These are phyloP conservation scores for Gnathonemus longibarbis DNA, from an alignment of 2,113 vertebrate genomes.

Conservation along the genomic window DNA sequence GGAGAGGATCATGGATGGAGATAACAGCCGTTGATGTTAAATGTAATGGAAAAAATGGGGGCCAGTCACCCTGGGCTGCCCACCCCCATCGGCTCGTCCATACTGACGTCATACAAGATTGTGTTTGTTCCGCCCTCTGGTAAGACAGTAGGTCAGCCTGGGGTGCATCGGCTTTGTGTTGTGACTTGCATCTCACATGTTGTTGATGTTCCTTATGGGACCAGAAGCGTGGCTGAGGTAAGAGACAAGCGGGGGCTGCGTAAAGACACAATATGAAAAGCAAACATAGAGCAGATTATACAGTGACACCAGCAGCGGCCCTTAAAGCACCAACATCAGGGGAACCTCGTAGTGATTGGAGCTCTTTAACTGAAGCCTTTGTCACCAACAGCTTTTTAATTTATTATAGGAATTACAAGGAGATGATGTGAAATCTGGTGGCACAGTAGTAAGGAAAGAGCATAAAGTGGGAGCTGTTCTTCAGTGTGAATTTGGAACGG, in stretches of 20 bases:
- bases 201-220: not conserved
- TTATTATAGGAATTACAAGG: not conserved
- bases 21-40: not conserved
- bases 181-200: not conserved
- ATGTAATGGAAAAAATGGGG: not conserved
- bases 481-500: not conserved
- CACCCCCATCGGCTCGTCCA: not conserved
- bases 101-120: not conserved
- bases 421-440: not conserved
- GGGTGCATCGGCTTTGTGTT: not conserved
- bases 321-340: not conserved
- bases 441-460: not conserved
- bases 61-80: too few relatives aligned
- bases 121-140: not conserved
- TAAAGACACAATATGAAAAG: not conserved
- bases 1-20: not conserved
- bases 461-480: not conserved
- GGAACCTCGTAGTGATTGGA: not conserved
- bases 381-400: not conserved
- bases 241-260: not conserved
- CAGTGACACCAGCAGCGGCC: not conserved
- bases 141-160: not conserved
- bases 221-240: not conserved
- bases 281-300: not conserved
- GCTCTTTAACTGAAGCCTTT: not conserved